Base-by-base conservation (phyloP, 1,140 invertebrate species). In the Drosophila kurseongensis region DNA sequence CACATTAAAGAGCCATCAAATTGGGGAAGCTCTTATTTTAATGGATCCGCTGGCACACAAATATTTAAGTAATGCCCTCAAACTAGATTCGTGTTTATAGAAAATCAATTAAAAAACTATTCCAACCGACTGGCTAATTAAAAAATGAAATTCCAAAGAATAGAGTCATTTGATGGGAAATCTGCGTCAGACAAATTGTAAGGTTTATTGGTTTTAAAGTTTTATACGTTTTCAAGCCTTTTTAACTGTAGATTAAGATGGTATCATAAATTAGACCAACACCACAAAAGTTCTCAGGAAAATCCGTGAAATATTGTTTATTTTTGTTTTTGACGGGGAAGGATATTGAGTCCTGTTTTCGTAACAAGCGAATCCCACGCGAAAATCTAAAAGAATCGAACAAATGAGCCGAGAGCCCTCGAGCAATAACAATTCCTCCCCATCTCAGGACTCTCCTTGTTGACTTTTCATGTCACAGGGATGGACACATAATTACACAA, bases 81-180 rank as follows among this genome's bases (percentile, higher is more conserved):
- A 77, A 77, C 63, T 57, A 77, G 74, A 69, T 69, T 47, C 42
- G 61, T 66, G 47, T 66, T 66, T 65, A 82, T 82, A 61, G 75
- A 76, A 77, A 88, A 88, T 88, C 84, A 88, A 88, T 88, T 88
- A 88, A 88, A 88, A 88, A 88, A 67, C 83, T 77, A 86, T 86
- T 86, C 40, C 52, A 68, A 5, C 51, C 18, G 38, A 41, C n/a
- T 35, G 62, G 38, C 12, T 76, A 88, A 79, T 82, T 76, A 86
- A 86, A 88, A 86, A 82, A 88, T 82, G 67, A 74, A 88, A 88
- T 88, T 89, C 79, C 79, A 74, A 69, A 83, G 84, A 88, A 89
- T 88, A 77, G 68, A 86, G 83, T 56, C 54, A 88, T 86, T 80
- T 79, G 36, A 66, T 55, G 18, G 27, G 48, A 51, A 60, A 75